phyloP scores from a whole-genome alignment of 2,797 vertebrate species.

The Halcyon chelicuti region DNA sequence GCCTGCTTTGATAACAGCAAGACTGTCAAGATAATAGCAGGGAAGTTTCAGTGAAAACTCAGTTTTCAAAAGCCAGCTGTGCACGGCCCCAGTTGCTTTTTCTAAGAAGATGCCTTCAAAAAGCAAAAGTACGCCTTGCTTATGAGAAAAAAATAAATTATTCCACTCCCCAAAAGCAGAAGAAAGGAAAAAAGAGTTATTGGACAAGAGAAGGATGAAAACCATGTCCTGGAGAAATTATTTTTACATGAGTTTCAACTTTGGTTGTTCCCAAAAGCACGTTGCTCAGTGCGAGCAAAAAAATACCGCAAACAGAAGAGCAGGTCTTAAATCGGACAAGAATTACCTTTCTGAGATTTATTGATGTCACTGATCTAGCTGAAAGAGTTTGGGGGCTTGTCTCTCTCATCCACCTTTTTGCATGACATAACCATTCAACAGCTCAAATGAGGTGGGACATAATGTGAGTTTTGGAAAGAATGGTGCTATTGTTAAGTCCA shows the following conservation, averaged over 20 bases:
- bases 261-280: conserved; percentile 10
- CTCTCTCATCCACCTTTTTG: conserved; percentile 1
- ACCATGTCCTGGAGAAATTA: background rate
- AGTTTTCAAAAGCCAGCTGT: conserved; percentile 74
- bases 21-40: conserved; percentile 76
- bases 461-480: conserved; percentile 69
- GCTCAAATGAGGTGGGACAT: conserved; percentile 68
- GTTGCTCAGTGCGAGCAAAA: conserved; percentile 30
- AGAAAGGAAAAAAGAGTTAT: background rate
- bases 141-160: background rate
- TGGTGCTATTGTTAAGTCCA: conserved; percentile 49
- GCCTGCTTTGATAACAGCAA: conserved; percentile 78
- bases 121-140: conserved; percentile 37
- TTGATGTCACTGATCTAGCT: conserved; percentile 50
- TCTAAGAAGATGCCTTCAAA: conserved; percentile 71
- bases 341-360: conserved; percentile 45
- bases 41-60: conserved; percentile 73
- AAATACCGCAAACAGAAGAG: background rate
- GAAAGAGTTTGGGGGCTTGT: conserved; percentile 25
- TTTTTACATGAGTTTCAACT: conserved; percentile 29
- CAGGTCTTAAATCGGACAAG: conserved; percentile 67
- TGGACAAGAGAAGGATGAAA: background rate
- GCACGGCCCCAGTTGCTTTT: conserved; percentile 32
- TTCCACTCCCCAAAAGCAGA: background rate
- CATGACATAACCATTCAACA: conserved; percentile 53